Percentiles rank a stretch among this genome's conserved stretches.
Evolutionary conservation across 2,797 vertebrate species (phyloP).

Genomic region (Mergus octosetaceus): DNA sequence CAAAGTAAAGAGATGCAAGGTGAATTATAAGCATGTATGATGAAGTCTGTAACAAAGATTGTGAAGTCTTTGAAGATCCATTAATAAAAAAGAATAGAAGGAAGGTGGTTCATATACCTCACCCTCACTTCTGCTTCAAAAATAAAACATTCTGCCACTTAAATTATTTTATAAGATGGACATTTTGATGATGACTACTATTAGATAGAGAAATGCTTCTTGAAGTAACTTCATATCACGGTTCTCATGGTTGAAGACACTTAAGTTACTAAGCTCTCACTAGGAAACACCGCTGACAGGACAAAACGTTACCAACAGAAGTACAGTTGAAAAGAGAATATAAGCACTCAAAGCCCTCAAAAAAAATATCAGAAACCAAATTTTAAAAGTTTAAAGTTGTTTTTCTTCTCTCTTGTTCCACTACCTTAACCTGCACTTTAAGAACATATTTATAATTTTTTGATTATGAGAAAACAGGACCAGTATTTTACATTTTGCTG

Average conservation of each 20-base stretch:
- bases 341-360: not conserved
- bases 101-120: not conserved
- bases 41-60: not conserved
- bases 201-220: not conserved
- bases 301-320: not conserved
- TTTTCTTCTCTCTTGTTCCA: not conserved
- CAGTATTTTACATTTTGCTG: not conserved
- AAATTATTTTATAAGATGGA: not conserved
- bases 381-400: not conserved
- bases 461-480: not conserved
- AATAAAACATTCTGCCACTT: not conserved
- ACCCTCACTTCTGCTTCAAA: not conserved
- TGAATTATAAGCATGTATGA: not conserved
- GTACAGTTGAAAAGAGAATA: not conserved
- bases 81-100: not conserved
- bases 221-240: not conserved
- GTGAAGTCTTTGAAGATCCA: not conserved
- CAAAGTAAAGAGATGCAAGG: not conserved
- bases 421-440: not conserved
- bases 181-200: not conserved
- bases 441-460: not conserved
- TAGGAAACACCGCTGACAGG: not conserved
- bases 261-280: not conserved
- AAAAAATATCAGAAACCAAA: not conserved
- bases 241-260: not conserved